Conservation (phyloP, 2,113 vertebrate species). For the Phylloscopus trochilus region DNA sequence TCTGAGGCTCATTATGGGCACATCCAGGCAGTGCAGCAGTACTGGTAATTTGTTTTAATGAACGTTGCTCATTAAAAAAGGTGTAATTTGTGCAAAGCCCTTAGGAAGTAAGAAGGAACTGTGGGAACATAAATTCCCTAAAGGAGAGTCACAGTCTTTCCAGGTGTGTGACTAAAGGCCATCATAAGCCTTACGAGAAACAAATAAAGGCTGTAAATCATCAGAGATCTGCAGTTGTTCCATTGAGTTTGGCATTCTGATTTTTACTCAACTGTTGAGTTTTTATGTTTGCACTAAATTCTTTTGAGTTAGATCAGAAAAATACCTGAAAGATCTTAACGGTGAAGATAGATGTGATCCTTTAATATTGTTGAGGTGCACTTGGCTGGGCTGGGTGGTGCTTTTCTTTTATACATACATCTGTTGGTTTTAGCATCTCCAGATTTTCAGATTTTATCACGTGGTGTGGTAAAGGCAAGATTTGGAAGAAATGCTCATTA, state of each 20-base stretch:
- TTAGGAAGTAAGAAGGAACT: background rate
- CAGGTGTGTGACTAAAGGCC: background rate
- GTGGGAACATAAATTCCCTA: background rate
- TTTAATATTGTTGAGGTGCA: background rate
- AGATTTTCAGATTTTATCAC: background rate
- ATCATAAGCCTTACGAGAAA: background rate
- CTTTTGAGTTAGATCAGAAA: background rate
- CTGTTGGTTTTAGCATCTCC: background rate
- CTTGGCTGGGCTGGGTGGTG: background rate
- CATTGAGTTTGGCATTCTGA: background rate
- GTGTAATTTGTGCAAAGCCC: conserved; percentile 26
- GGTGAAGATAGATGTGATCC: background rate
- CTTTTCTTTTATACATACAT: background rate
- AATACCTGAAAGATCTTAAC: background rate
- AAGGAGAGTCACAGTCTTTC: background rate
- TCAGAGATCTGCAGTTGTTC: background rate
- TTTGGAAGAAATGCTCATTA: background rate
- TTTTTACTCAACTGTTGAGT: background rate
- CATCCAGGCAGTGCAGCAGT: background rate
- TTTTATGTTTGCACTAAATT: background rate
- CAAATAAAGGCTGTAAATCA: background rate
- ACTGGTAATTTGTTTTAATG: conserved; percentile 21
- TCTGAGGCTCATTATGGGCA: background rate
- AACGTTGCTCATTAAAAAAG: conserved; percentile 1
- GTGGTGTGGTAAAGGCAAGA: background rate